phyloP scores from a whole-genome alignment of 2,113 vertebrate genomes.

The Cyphomyrus plagiostoma region DNA sequence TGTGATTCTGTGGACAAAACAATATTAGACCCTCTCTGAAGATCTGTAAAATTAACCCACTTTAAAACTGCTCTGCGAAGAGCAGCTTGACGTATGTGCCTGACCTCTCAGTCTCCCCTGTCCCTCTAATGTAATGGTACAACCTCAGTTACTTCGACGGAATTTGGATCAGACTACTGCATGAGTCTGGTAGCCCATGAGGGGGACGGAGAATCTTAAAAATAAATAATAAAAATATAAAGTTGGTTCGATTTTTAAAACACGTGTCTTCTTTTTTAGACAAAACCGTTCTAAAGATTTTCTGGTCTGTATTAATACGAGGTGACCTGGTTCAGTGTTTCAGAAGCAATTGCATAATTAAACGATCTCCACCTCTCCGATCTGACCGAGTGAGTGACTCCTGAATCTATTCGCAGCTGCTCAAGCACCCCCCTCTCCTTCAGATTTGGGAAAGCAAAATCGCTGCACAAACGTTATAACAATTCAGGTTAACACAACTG shows the following conservation, averaged over 20 bases:
- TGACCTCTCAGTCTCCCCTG: slow-evolving; percentile 28
- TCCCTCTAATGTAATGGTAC: slow-evolving; percentile 37
- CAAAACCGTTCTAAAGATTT: not conserved
- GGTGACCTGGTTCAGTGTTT: not conserved
- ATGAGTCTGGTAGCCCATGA: slow-evolving; percentile 20
- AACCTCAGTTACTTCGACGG: slow-evolving; percentile 30
- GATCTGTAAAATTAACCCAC: not conserved
- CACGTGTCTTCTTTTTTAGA: not conserved
- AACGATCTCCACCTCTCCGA: slow-evolving; percentile 26
- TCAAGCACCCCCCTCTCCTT: slow-evolving; percentile 25
- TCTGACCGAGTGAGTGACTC: slow-evolving; percentile 39
- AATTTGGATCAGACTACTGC: slow-evolving; percentile 39
- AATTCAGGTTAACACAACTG: slow-evolving; percentile 26
- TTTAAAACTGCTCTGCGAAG: not conserved
- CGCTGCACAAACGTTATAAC: slow-evolving; percentile 36
- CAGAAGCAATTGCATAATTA: slow-evolving; percentile 9
- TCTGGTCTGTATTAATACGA: slow-evolving; percentile 1
- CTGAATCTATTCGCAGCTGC: slow-evolving; percentile 45
- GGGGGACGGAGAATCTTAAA: slow-evolving; percentile 20
- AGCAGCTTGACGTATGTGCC: not conserved
- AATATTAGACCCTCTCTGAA: not conserved
- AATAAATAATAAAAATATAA: slow-evolving; percentile 3
- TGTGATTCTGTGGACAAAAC: not conserved
- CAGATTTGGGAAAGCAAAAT: slow-evolving; percentile 41
- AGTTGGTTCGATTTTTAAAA: not conserved